A percentile compares a stretch with the other conserved stretches of the same genome.
Conservation (phyloP, 2,113 vertebrate genomes). For the Callospermophilus lateralis region DNA sequence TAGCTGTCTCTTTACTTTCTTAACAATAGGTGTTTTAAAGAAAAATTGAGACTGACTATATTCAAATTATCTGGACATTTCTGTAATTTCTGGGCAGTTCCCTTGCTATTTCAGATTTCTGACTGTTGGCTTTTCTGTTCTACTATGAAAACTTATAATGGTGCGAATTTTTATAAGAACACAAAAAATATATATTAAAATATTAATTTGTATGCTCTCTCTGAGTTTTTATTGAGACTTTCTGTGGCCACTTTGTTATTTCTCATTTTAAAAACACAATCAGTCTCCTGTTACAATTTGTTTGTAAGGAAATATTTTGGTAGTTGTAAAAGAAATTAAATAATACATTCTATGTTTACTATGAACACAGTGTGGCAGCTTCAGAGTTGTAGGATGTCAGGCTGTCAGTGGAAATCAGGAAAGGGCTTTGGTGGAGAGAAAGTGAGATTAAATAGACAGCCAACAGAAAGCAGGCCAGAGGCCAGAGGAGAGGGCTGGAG, state of each 20-base stretch:
- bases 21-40: constrained; percentile 7
- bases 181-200: constrained; percentile 31
- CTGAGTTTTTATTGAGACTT: constrained; percentile 35
- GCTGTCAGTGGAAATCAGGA: constrained; percentile 31
- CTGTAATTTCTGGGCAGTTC: constrained; percentile 30
- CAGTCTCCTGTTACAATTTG: constrained; percentile 54
- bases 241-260: constrained; percentile 58
- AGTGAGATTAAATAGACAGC: background rate
- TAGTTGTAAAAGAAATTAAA: constrained; percentile 50
- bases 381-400: constrained; percentile 42
- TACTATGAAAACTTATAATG: constrained; percentile 11
- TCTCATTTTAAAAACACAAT: constrained; percentile 46
- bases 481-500: background rate
- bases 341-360: background rate
- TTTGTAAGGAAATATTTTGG: constrained; percentile 65
- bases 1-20: background rate
- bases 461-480: background rate
- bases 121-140: constrained; percentile 57
- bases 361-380: background rate
- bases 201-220: constrained; percentile 7
- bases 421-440: constrained; percentile 3
- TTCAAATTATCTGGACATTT: background rate
- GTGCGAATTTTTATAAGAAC: constrained; percentile 27
- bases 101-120: constrained; percentile 59
- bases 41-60: background rate